A percentile compares a stretch with the other conserved stretches of the same genome.
phyloP scores from a whole-genome alignment of 2,113 vertebrate genomes.

The Pan troglodytes region NHGRI_mPanTro3-v2.1_pri NC_072416.2:10011001-10011500 shows the following conservation, averaged over 20 bases:
- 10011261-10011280: background rate
- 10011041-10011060: background rate
- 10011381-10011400: constrained; percentile 45
- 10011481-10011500: background rate
- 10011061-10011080: background rate
- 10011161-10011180: background rate
- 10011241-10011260: accelerated
- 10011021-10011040: background rate
- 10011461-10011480: background rate
- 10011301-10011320: background rate
- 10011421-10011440: constrained; percentile 66
- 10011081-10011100: background rate
- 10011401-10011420: constrained; percentile 68
- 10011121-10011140: background rate
- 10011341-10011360: background rate
- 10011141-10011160: accelerated
- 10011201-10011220: accelerated
- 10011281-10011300: background rate
- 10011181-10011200: accelerated
- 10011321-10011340: background rate
- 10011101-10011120: background rate
- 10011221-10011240: accelerated
- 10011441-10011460: constrained; percentile 38
- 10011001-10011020: background rate
- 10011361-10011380: background rate